phyloP scores from a whole-genome alignment of 1,140 invertebrate species.

The Nylanderia fulva region DNA sequence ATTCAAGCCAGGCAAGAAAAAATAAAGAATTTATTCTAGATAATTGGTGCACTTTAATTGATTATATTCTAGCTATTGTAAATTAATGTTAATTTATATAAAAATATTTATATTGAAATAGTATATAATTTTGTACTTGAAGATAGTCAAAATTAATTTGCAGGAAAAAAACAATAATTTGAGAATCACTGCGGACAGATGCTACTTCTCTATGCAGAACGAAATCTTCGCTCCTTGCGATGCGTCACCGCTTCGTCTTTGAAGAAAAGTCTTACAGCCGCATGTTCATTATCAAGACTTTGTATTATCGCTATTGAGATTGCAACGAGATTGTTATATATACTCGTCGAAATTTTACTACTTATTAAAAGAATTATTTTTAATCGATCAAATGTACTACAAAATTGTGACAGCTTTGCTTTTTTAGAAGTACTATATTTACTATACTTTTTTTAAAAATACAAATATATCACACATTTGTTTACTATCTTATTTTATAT shows the following conservation, averaged over 20 bases:
- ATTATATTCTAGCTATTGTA: background rate
- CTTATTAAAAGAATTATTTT: background rate
- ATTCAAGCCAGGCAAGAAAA: background rate
- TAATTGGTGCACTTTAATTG: background rate
- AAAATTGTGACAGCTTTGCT: background rate
- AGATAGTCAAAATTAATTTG: background rate
- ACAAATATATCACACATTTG: no score
- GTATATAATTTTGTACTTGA: background rate
- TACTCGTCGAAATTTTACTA: background rate
- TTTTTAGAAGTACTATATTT: no score
- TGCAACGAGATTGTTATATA: background rate
- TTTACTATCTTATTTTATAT: no score
- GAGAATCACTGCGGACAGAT: slow-evolving; percentile 74
- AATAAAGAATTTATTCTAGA: background rate
- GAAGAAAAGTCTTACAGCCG: slow-evolving; percentile 64
- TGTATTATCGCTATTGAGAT: slow-evolving; percentile 29
- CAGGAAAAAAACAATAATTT: slow-evolving; percentile 22
- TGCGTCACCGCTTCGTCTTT: slow-evolving; percentile 50
- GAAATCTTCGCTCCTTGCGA: slow-evolving; percentile 68
- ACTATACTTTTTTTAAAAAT: no score
- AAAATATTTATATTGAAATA: background rate
- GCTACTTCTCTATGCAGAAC: slow-evolving; percentile 75
- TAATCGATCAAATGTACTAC: background rate
- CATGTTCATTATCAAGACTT: slow-evolving; percentile 76
- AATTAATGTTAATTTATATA: background rate